Conservation (phyloP, 1,140 invertebrate species). For the Drosophila seguyi region DNA sequence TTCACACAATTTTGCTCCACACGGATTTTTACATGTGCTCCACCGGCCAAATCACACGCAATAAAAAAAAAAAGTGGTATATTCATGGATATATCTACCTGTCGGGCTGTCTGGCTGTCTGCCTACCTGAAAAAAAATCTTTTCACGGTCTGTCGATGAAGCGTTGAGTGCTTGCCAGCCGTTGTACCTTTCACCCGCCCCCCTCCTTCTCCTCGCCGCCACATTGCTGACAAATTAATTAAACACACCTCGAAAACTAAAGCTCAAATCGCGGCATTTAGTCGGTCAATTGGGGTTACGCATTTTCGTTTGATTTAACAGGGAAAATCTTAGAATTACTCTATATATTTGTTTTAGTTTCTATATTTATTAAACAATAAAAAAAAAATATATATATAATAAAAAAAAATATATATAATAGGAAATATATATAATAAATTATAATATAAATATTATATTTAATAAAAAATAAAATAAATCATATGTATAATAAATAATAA, state of each 20-base stretch:
- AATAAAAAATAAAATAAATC: too few relatives aligned
- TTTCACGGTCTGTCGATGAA: slow-evolving; percentile 75
- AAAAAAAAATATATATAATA: too few relatives aligned
- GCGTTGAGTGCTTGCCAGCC: slow-evolving; percentile 45
- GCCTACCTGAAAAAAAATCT: slow-evolving; percentile 47
- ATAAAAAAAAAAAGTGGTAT: slow-evolving; percentile 57
- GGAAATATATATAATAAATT: too few relatives aligned
- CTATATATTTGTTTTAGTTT: too few relatives aligned
- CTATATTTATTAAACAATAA: too few relatives aligned
- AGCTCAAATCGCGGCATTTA: background rate
- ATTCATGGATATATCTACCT: too few relatives aligned
- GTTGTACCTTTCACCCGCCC: background rate
- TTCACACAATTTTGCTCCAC: too few relatives aligned
- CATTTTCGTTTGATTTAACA: background rate
- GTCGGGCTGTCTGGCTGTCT: too few relatives aligned
- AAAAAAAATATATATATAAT: too few relatives aligned
- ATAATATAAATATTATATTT: too few relatives aligned
- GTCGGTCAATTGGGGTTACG: background rate
- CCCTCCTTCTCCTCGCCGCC: background rate
- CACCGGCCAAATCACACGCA: slow-evolving; percentile 69
- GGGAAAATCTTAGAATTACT: background rate
- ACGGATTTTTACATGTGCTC: slow-evolving; percentile 57
- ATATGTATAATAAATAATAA: too few relatives aligned
- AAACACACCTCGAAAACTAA: slow-evolving; percentile 32
- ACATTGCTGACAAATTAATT: slow-evolving; percentile 51